Evolutionary conservation across 2,888 invertebrate species (phyloP), one percentile per base, ranked within the genome.

Genomic region (Orthosia incerta): DNA sequence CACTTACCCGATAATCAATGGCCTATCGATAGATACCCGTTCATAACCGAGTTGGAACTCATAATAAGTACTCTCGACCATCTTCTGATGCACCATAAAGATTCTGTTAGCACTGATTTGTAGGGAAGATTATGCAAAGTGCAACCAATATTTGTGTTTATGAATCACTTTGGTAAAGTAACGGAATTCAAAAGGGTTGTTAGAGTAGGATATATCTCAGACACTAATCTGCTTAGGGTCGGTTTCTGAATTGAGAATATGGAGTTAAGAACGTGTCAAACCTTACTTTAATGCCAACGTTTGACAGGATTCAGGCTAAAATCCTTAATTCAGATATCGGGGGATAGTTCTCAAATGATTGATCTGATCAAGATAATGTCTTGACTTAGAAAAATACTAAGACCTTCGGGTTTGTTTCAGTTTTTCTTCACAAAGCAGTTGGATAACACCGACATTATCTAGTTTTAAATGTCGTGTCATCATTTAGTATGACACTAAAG

Each of bases 111-210:
- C 26, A 56, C 39, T 59, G 56, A 72, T 76, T 71, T 67, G 68
- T 68, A 45, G 15, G 26, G 26, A 26, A 71, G 67, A 83, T 76
- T 85, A 84, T 85, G 76, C 59, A 83, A 85, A 84, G 82, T 76
- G 50, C 56, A 45, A 63, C 50, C 82, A 79, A 76, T 82, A 61
- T 72, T 63, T 16, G 46, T 63, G 20, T 82, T 75, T 83, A 83
- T 66, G 65, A 65, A 73, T 60, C 62, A 72, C 55, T 82, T 70
- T 50, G 15, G 46, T 1, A 57, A 74, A 69, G 23, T 80, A 83
- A 72, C 51, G 56, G 66, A 69, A 18, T 53, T 12, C 0, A 0
- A 5, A 3, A 26, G 63, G 53, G 65, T 75, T 75, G 69, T 15
- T 20, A 60, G 7, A 15, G 23, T 5, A 7, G 15, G 23, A 55